Base-by-base conservation (phyloP, 2,797 vertebrate species). In the Molossus alvarezi region DNA sequence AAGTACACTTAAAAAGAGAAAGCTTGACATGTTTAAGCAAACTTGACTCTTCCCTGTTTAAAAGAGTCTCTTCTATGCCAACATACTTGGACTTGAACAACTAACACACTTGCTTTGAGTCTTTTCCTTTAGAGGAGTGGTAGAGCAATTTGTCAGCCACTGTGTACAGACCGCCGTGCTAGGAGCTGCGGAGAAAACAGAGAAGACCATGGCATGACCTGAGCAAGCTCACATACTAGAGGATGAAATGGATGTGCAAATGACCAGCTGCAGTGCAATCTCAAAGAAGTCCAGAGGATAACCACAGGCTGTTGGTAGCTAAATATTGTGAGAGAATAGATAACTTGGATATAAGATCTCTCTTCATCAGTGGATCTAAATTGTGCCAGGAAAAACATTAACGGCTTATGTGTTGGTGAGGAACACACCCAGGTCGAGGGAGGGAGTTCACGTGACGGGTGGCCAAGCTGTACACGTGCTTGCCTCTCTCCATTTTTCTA, bases 351-450 rank as follows among this genome's bases (percentile, higher is more conserved):
- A 62, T 57, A 58, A 55, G 69, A 79, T 79, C 82, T 57, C n/a
- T 79, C 23, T 91, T 90, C 14, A 25, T 53, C 83, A 58, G 25
- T 67, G 71, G n/a, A 72, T 71, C n/a, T 76, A 77, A 79, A 79
- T 33, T 65, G 13, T 48, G 17, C 17, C 62, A 25, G 17, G 9
- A 64, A 57, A 69, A 72, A 86, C 58, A 51, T 29, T 6, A 72
- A 62, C n/a, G 21, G 3, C 9, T 83, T 81, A 33, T 58, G 29
- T 45, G 13, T 62, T 37, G 29, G 21, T 58, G 23, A 62, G 4
- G 76, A 81, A 71, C 29, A 86, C 11, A 73, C 37, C 21, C 17
- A 60, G 20, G 29, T 41, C 29, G 14, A 86, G n/a, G 21, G 72
- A 57, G 29, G 0, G 14, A 48, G 25, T 29, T 45, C 7, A 80